Percentiles rank a stretch among this genome's conserved stretches.
These are phyloP conservation scores for Lithophane leautieri DNA, from an alignment of 2,888 invertebrate species.

Conservation along the genomic window DNA sequence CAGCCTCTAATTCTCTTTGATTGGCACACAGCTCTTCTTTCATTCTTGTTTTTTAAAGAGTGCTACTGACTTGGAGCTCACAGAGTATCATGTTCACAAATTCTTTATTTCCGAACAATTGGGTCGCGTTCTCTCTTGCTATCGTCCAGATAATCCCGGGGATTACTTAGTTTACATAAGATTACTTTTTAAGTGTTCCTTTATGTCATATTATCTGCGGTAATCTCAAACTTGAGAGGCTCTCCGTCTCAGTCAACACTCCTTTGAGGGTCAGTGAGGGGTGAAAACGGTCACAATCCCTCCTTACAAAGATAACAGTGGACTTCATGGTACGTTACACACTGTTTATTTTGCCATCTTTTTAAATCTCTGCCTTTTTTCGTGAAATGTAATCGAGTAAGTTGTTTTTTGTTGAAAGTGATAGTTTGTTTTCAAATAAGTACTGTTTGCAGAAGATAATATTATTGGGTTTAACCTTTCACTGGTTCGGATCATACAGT, in stretches of 20 bases:
- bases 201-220: constrained; percentile 48
- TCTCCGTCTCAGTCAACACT: constrained; percentile 63
- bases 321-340: constrained; percentile 71
- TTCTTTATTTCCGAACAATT: constrained; percentile 1
- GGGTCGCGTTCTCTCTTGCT: neutral
- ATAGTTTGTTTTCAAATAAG: constrained; percentile 28
- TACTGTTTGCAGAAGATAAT: neutral
- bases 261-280: constrained; percentile 71
- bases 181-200: constrained; percentile 42
- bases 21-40: neutral
- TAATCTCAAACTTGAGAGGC: constrained; percentile 36
- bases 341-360: constrained; percentile 71
- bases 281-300: constrained; percentile 73
- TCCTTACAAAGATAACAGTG: constrained; percentile 56
- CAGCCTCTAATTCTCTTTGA: too few relatives aligned
- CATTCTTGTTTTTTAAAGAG: neutral
- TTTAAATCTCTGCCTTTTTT: constrained; percentile 58
- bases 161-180: constrained; percentile 14
- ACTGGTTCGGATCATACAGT: neutral
- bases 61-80: neutral
- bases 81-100: neutral
- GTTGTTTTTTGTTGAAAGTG: constrained; percentile 17
- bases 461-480: neutral
- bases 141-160: constrained; percentile 11
- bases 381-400: constrained; percentile 45